Conservation (phyloP, 2,797 vertebrate genomes). For the Garrulus glandarius region DNA sequence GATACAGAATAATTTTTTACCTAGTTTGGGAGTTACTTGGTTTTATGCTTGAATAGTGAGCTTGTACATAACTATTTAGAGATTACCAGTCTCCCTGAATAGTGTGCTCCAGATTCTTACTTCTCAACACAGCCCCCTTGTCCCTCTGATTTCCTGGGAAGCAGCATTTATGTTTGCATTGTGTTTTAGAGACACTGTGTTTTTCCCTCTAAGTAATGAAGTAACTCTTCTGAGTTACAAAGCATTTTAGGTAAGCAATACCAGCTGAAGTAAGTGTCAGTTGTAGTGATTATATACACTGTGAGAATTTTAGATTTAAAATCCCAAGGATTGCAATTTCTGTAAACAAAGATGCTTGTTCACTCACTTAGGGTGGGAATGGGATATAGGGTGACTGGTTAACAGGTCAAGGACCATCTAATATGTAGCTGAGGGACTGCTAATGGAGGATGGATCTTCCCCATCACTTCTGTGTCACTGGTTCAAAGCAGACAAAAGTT, state of each 20-base stretch:
- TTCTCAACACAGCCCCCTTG: neutral
- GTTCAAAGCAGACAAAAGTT: constrained; percentile 29
- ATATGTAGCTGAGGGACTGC: constrained; percentile 19
- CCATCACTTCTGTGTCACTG: constrained; percentile 50
- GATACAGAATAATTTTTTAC: neutral
- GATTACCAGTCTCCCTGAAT: neutral
- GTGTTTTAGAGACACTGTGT: neutral
- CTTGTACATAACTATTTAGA: neutral
- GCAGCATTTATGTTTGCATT: neutral
- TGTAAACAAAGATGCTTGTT: neutral
- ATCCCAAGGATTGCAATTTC: neutral
- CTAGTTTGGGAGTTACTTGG: neutral
- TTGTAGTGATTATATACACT: neutral
- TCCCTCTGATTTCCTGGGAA: neutral
- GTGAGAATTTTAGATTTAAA: neutral
- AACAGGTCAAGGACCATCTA: neutral
- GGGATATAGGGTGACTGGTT: neutral
- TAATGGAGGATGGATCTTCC: constrained; percentile 49
- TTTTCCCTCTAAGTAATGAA: neutral
- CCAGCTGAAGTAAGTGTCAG: neutral
- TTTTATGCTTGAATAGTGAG: neutral
- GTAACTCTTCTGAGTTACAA: neutral
- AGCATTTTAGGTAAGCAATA: neutral
- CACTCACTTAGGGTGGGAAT: neutral
- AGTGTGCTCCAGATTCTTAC: neutral